phyloP scores from a whole-genome alignment of 2,113 vertebrate genomes.

The Dipodomys merriami region DNA sequence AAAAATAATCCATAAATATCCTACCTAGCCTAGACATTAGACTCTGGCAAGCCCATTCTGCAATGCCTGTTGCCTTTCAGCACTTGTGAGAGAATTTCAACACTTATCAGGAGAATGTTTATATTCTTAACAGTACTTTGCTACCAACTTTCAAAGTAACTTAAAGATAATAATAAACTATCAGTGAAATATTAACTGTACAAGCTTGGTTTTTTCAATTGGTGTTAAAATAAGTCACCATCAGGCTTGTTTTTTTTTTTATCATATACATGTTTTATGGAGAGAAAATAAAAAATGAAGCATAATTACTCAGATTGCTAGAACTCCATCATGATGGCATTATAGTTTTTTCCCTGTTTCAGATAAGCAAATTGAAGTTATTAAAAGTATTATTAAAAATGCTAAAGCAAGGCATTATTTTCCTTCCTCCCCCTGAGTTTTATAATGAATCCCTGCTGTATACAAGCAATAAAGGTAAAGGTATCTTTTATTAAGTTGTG shows the following conservation, averaged over 20 bases:
- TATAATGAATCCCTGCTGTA: conserved; percentile 68
- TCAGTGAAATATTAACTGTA: conserved; percentile 70
- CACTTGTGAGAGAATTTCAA: conserved; percentile 78
- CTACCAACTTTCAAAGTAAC: conserved; percentile 77
- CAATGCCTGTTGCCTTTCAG: conserved; percentile 78
- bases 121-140: conserved; percentile 77
- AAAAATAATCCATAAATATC: conserved; percentile 66
- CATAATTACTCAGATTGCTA: conserved; percentile 57
- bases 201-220: conserved; percentile 81
- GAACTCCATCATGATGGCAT: conserved; percentile 64
- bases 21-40: conserved; percentile 54
- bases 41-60: conserved; percentile 72
- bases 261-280: conserved; percentile 68
- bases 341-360: conserved; percentile 63
- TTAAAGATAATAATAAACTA: conserved; percentile 71
- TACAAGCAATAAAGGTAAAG: conserved; percentile 71
- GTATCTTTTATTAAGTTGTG: conserved; percentile 65
- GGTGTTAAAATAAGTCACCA: conserved; percentile 76
- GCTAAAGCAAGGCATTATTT: conserved; percentile 64
- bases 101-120: conserved; percentile 76
- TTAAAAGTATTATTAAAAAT: conserved; percentile 72
- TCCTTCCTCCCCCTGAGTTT: conserved; percentile 63
- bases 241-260: conserved; percentile 68
- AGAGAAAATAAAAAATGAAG: conserved; percentile 69
- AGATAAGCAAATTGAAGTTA: conserved; percentile 66